phyloP scores from a whole-genome alignment of 2,888 invertebrate genomes.

The Phytoseiulus persimilis region DNA sequence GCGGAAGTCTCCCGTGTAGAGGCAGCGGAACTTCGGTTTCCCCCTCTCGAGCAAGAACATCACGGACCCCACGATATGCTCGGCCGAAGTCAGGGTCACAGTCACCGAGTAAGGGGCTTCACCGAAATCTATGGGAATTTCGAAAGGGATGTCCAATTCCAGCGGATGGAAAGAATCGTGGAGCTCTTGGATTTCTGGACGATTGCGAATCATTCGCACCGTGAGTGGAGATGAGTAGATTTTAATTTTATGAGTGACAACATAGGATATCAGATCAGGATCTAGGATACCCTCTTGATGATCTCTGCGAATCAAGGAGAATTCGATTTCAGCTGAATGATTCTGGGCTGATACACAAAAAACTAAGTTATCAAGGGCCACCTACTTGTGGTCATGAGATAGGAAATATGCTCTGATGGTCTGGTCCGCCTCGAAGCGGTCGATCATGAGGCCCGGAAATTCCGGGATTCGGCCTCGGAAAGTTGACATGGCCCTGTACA shows the following conservation, averaged over 20 bases:
- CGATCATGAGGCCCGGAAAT: slow-evolving; percentile 25
- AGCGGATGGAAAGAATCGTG: slow-evolving; percentile 11
- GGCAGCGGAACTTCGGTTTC: neutral
- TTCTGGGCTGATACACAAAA: no score
- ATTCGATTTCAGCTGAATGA: no score
- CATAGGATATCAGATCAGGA: neutral
- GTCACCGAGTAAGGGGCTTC: neutral
- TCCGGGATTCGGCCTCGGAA: slow-evolving; percentile 10
- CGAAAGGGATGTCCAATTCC: neutral
- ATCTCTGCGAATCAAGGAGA: neutral
- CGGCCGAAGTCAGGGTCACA: slow-evolving; percentile 22
- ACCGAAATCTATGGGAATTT: neutral
- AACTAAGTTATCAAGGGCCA: no score
- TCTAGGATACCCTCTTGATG: neutral
- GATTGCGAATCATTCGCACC: slow-evolving; percentile 7
- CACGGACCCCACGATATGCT: slow-evolving; percentile 19
- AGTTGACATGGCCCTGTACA: slow-evolving; percentile 10
- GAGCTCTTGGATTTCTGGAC: neutral
- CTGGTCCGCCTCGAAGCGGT: neutral
- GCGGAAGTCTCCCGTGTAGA: slow-evolving; percentile 30
- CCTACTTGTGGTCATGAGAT: slow-evolving; percentile 28
- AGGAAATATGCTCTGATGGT: neutral
- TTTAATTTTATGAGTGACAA: neutral
- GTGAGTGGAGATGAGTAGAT: neutral
- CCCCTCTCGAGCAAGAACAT: slow-evolving; percentile 19